Conservation (phyloP, 2,888 invertebrate genomes). For the Allophyes oxyacanthae region DNA sequence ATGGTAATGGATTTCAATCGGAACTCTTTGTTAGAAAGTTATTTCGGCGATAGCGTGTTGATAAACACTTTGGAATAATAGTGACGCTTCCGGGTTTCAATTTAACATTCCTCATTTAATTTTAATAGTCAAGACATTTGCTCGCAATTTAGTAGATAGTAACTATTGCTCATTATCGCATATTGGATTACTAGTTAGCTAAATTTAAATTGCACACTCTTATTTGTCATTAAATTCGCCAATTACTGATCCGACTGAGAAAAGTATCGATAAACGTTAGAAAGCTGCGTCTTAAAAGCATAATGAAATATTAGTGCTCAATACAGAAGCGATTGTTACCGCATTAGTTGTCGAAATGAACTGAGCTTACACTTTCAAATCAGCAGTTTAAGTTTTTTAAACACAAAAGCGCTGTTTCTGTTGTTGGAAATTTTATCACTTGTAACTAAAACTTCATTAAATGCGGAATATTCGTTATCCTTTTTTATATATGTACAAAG, state of each 20-base stretch:
- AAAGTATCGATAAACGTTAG: slow-evolving; percentile 30
- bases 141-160: slow-evolving; percentile 55
- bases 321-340: slow-evolving; percentile 15
- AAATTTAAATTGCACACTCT: slow-evolving; percentile 59
- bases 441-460: slow-evolving; percentile 16
- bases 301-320: slow-evolving; percentile 21
- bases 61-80: slow-evolving; percentile 63
- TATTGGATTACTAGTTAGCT: slow-evolving; percentile 60
- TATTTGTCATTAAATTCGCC: slow-evolving; percentile 41
- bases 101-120: slow-evolving; percentile 58
- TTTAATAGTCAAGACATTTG: slow-evolving; percentile 52
- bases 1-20: slow-evolving; percentile 61
- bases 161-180: slow-evolving; percentile 64
- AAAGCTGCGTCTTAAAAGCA: slow-evolving; percentile 31
- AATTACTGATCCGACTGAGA: slow-evolving; percentile 25
- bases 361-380: slow-evolving; percentile 4
- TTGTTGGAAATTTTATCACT: slow-evolving; percentile 11
- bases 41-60: slow-evolving; percentile 63
- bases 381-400: too few relatives aligned
- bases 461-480: slow-evolving; percentile 26
- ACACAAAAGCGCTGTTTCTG: slow-evolving; percentile 17
- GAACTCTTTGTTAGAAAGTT: slow-evolving; percentile 68
- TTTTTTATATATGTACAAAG: slow-evolving; percentile 39
- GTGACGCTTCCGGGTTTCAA: slow-evolving; percentile 69
- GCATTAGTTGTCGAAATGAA: slow-evolving; percentile 16